phyloP scores from a whole-genome alignment of 2,888 invertebrate species.

The Lepidochitona cinerea region DNA sequence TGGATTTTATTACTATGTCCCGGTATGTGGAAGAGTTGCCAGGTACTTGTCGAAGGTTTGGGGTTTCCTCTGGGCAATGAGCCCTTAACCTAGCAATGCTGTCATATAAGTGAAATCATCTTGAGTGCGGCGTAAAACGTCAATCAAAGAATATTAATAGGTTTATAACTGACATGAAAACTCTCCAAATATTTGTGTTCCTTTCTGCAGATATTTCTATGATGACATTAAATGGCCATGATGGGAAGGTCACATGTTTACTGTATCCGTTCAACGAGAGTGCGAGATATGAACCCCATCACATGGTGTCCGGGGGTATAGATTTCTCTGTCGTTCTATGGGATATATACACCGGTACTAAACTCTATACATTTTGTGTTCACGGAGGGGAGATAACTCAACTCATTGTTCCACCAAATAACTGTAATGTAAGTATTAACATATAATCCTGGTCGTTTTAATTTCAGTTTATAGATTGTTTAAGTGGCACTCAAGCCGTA shows the following conservation, averaged over 20 bases:
- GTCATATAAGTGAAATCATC: no score
- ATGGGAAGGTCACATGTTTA: constrained; percentile 93
- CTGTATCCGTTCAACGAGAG: constrained; percentile 94
- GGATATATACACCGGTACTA: constrained; percentile 91
- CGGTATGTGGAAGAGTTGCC: no score
- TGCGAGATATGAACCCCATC: constrained; percentile 74
- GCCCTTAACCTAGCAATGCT: no score
- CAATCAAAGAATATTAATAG: no score
- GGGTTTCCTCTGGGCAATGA: no score
- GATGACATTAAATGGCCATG: constrained; percentile 79
- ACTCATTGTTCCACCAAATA: constrained; percentile 93
- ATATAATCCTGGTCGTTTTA: not conserved
- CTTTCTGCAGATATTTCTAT: constrained; percentile 45
- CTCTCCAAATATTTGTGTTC: no score
- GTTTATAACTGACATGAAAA: no score
- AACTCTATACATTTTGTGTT: constrained; percentile 95
- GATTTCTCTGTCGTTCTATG: constrained; percentile 98
- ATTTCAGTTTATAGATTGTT: not conserved
- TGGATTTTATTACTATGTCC: no score
- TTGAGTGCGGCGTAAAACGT: no score
- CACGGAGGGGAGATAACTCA: constrained; percentile 98
- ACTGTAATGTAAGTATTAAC: constrained; percentile 74
- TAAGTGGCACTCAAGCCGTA: no score
- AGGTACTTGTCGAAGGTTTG: no score
- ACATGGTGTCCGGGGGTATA: constrained; percentile 92